Base-by-base conservation (phyloP, 2,888 invertebrate genomes). In the Athalia cordata region DNA sequence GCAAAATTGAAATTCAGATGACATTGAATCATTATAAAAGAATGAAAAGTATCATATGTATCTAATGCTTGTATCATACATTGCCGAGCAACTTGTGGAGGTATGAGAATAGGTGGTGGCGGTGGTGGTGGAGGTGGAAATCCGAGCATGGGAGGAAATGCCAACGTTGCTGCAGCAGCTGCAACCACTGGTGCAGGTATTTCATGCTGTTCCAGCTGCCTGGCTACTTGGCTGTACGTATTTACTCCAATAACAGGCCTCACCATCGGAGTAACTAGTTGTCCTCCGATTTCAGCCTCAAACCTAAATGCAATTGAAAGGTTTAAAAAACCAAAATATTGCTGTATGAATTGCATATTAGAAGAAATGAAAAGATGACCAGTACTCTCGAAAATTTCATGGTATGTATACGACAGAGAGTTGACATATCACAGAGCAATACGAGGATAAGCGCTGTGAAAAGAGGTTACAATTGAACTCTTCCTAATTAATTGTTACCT, bases 261-360 rank as follows among this genome's bases (percentile, higher is more conserved):
- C 70, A 91, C 90, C 79, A 91, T 91, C 9, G 92, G 91, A 7
- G 92, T 91, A 55, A 91, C 91, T 13, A 92, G 85, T 57, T 92
- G 92, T 11, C 94, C 93, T 0, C 96, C 95, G 84, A 97, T 96
- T 91, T 97, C 97, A 0, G 96, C 96, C 87, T 97, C 97, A 87
- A 97, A 97, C 86, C 97, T 96, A 83, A n/a, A 90, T 75, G 70
- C 6, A 77, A 29, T 47, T 43, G 50, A 62, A 61, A 57, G 5
- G 43, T 78, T 29, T 43, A 13, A 13, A 3, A 29, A 55, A 11
- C 13, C 3, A 52, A 55, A 11, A 15, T 77, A 29, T 2, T 2
- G 29, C 29, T 29, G 29, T 29, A 1, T 29, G 29, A 29, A 29
- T 29, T 29, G 29, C 29, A 29, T 29, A 29, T 29, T 29, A 29